A percentile compares a stretch with the other conserved stretches of the same genome.
These are phyloP conservation scores for Parus major DNA, from an alignment of 2,113 vertebrate species.

Conservation along the genomic window DNA sequence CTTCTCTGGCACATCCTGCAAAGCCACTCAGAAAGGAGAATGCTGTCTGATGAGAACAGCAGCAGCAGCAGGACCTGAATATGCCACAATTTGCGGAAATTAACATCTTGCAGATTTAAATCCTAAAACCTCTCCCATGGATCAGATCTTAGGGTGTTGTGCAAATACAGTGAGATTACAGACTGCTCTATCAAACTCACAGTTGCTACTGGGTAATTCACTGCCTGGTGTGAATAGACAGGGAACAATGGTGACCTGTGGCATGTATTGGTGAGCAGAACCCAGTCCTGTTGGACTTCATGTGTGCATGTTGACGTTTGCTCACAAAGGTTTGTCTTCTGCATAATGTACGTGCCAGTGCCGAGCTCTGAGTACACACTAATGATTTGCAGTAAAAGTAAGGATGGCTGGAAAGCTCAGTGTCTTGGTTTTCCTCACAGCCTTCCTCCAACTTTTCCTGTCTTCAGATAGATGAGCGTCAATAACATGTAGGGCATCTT, in stretches of 20 bases:
- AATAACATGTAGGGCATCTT: background rate
- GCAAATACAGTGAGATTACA: background rate
- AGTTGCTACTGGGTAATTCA: background rate
- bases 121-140: background rate
- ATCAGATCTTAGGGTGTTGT: background rate
- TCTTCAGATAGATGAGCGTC: background rate
- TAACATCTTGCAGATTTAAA: background rate
- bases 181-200: background rate
- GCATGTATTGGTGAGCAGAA: background rate
- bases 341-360: background rate
- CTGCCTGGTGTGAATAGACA: background rate
- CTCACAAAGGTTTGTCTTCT: background rate
- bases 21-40: background rate
- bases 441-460: background rate
- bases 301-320: background rate
- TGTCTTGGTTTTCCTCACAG: background rate
- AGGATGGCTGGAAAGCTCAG: background rate
- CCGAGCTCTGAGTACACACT: background rate
- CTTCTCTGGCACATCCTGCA: background rate
- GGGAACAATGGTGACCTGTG: rapidly evolving
- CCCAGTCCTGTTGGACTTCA: background rate
- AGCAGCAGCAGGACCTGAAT: background rate
- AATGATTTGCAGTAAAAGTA: background rate
- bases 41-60: background rate
- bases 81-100: background rate